Percentiles rank a stretch among this genome's conserved stretches.
Conservation (phyloP, 1,140 invertebrate species). For the Chelonus insularis region DNA sequence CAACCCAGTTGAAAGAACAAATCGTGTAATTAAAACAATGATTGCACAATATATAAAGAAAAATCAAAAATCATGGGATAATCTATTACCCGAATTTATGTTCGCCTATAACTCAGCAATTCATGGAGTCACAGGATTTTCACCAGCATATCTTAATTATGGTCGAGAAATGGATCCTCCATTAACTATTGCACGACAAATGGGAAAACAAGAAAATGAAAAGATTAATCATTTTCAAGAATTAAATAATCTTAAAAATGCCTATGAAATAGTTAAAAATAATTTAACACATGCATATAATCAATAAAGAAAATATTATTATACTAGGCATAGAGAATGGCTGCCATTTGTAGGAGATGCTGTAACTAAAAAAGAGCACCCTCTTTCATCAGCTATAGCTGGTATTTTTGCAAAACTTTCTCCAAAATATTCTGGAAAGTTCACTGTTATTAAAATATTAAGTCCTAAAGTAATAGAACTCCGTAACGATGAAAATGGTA, state of each 20-base stretch:
- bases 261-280: background rate
- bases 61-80: conserved; percentile 46
- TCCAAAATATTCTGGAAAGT: background rate
- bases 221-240: background rate
- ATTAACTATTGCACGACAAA: background rate
- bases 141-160: conserved; percentile 16
- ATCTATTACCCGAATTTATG: conserved; percentile 37
- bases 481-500: too few species aligned
- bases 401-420: background rate
- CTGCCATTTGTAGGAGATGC: background rate
- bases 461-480: background rate
- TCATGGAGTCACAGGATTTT: background rate
- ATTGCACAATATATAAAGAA: conserved; percentile 38
- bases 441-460: background rate
- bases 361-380: background rate
- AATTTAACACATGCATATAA: conserved; percentile 10
- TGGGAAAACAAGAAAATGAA: background rate
- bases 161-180: conserved; percentile 3
- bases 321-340: background rate
- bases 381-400: background rate
- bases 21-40: conserved; percentile 20
- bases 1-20: conserved; percentile 24
- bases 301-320: background rate
- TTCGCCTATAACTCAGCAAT: conserved; percentile 34
- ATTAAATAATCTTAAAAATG: background rate